A percentile compares a stretch with the other conserved stretches of the same genome.
phyloP scores from a whole-genome alignment of 2,888 invertebrate species.

The Archips crataeganus region DNA sequence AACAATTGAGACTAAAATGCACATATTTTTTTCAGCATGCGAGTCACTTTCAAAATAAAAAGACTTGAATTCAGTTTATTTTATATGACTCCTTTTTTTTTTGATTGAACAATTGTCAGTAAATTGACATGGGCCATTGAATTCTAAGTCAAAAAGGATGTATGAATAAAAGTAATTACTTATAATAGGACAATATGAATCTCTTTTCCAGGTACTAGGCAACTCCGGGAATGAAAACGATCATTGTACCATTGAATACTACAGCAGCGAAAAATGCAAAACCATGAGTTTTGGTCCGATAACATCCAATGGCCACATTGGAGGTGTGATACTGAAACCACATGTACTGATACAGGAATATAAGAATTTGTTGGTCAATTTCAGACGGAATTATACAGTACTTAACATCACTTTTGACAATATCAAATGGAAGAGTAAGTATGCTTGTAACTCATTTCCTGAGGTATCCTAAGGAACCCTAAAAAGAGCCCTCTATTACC shows the following conservation, averaged over 20 bases:
- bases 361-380: slow-evolving; percentile 31
- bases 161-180: too few species aligned
- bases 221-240: slow-evolving; percentile 60
- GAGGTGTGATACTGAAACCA: slow-evolving; percentile 74
- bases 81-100: too few species aligned
- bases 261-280: slow-evolving; percentile 70
- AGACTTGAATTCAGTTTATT: too few species aligned
- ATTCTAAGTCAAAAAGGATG: too few species aligned
- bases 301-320: slow-evolving; percentile 67
- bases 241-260: slow-evolving; percentile 70
- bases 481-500: too few species aligned
- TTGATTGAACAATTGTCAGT: too few species aligned
- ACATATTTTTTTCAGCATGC: too few species aligned
- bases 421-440: slow-evolving; percentile 80
- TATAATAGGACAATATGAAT: background rate
- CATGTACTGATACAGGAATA: slow-evolving; percentile 57
- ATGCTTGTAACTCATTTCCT: background rate
- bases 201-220: slow-evolving; percentile 62
- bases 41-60: too few species aligned
- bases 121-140: too few species aligned
- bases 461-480: too few species aligned
- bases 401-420: slow-evolving; percentile 79
- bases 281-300: slow-evolving; percentile 72
- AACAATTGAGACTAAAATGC: too few species aligned
- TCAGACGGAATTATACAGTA: slow-evolving; percentile 64